Evolutionary conservation across 2,888 invertebrate species (phyloP).

Genomic region (Machimus rusticus): DNA sequence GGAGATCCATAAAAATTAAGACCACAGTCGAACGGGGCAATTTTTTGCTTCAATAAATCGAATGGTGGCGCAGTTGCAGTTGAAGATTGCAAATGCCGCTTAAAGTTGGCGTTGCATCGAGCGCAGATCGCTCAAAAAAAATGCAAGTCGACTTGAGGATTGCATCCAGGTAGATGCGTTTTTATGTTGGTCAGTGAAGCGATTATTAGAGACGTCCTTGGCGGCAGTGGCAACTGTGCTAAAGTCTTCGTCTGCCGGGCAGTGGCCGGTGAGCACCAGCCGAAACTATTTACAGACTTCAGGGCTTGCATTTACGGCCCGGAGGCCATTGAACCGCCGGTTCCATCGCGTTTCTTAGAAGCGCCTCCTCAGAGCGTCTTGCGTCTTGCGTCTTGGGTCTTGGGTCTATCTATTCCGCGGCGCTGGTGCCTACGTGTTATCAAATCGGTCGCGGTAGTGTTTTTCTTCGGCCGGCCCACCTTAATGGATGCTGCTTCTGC

Average conservation of each 20-base stretch:
- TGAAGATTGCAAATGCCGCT: neutral
- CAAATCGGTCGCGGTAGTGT: neutral
- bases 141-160: neutral
- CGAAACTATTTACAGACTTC: neutral
- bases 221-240: neutral
- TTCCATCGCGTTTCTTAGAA: neutral
- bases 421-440: neutral
- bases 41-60: constrained; percentile 3
- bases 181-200: neutral
- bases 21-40: neutral
- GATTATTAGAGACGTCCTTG: constrained; percentile 20
- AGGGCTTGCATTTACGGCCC: neutral
- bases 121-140: neutral
- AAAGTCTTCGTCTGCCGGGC: neutral
- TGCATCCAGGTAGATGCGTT: neutral
- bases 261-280: neutral
- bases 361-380: neutral
- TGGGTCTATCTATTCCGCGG: neutral
- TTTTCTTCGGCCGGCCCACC: neutral
- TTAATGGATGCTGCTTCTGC: neutral
- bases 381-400: too few relatives aligned
- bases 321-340: constrained; percentile 4
- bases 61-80: neutral
- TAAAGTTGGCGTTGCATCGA: neutral
- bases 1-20: neutral